These are phyloP conservation scores for Kryphioiulus occultus DNA, from an alignment of 2,888 invertebrate species.

Conservation along the genomic window DNA sequence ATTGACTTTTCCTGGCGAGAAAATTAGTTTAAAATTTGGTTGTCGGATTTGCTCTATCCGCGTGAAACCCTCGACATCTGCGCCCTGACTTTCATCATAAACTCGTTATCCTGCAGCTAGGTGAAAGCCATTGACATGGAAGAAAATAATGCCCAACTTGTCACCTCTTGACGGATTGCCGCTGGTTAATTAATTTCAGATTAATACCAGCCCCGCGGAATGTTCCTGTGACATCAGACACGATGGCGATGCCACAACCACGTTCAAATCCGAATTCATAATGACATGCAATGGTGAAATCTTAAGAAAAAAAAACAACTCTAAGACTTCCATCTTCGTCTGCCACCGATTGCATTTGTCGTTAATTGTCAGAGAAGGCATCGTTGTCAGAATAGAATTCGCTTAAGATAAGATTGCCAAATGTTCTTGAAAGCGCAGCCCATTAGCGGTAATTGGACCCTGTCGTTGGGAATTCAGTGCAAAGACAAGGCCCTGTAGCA, in stretches of 20 bases:
- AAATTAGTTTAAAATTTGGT: constrained; percentile 40
- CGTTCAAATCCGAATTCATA: not conserved
- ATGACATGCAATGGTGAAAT: not conserved
- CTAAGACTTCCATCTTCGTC: not conserved
- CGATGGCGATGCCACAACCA: not conserved
- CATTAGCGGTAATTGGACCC: constrained; percentile 26
- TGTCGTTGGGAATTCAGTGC: not conserved
- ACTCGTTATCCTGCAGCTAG: constrained; percentile 22
- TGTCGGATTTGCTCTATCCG: not conserved
- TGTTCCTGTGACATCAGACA: not conserved
- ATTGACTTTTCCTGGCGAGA: not conserved
- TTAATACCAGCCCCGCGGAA: not conserved
- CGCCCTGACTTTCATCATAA: constrained; percentile 15
- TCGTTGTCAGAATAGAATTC: constrained; percentile 9
- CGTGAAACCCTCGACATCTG: constrained; percentile 24
- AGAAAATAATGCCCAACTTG: constrained; percentile 18
- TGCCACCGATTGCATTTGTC: constrained; percentile 32
- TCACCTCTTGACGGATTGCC: constrained; percentile 18
- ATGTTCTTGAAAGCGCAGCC: constrained; percentile 19
- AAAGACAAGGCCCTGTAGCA: not conserved
- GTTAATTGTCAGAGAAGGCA: constrained; percentile 39
- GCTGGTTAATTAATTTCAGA: constrained; percentile 6
- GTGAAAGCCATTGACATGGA: constrained; percentile 24
- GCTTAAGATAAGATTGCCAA: constrained; percentile 32
- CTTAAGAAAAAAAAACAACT: not conserved